Evolutionary conservation across 2,797 vertebrate species (phyloP), one percentile per base, ranked within the genome.

Genomic region (Periophthalmus magnuspinnatus): DNA sequence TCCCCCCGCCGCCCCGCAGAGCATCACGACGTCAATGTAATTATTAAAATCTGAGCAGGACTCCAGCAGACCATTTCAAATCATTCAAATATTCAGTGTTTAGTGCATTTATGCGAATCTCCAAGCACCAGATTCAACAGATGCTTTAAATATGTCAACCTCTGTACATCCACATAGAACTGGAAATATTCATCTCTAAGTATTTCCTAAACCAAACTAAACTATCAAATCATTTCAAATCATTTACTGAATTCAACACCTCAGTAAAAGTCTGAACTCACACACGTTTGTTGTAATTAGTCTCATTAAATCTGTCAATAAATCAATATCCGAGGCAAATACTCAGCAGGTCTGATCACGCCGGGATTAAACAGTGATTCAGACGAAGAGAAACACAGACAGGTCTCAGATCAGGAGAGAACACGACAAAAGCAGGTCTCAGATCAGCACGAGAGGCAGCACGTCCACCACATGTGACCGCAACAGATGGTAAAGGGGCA

Each of bases 401-500:
- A 68, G 5, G 41, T 45, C 41, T 45, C 41, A 38, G 73, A 21
- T 60, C 71, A 21, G 59, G 14, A 61, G 13, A 57, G 55, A 69
- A 56, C 24, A 61, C 9, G 54, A 69, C 84, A 78, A 79, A 59
- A 72, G 34, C 70, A 68, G 5, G 41, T 45, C 41, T 45, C 41
- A 38, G 73, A 21, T 60, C 71, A 19, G 59, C 48, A 62, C 14
- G 14, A 61, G 24, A 57, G 55, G 32, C 11, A 16, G 21, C 21
- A 47, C 61, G 24, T 72, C 72, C 78, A 80, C 82, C 77, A 76
- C 69, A 16, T 69, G 86, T 83, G 76, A 77, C 71, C 77, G 88
- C 72, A 75, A 86, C 91, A 93, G 90, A 91, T 92, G 90, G 90
- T 66, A 77, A 66, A 68, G 52, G 33, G 81, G 78, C 76, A 68